Conservation (phyloP, 2,113 vertebrate species). For the Ia io region DNA sequence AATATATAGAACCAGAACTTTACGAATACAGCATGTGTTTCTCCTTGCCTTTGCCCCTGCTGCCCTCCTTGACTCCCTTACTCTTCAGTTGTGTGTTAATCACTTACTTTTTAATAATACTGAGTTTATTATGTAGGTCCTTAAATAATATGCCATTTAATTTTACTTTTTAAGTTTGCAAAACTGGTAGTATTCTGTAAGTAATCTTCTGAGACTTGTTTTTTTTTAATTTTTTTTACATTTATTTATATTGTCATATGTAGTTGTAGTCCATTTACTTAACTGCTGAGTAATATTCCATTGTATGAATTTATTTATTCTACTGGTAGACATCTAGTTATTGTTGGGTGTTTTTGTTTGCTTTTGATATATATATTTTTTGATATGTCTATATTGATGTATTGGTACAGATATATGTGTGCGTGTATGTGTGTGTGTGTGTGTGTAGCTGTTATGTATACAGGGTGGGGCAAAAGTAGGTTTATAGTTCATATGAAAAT, state of each 20-base stretch:
- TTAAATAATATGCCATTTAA: neutral
- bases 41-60: neutral
- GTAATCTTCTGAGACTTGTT: neutral
- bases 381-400: neutral
- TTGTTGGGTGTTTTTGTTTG: neutral
- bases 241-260: neutral
- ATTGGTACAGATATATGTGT: neutral
- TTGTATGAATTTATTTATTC: neutral
- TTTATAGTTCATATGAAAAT: neutral
- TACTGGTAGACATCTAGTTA: neutral
- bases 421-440: neutral
- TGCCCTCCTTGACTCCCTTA: neutral
- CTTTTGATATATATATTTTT: neutral
- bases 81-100: neutral
- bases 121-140: neutral
- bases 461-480: neutral
- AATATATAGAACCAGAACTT: accelerated
- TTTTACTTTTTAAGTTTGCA: neutral
- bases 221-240: neutral
- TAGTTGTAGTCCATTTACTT: conserved; percentile 10
- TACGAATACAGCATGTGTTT: accelerated
- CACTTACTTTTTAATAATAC: neutral
- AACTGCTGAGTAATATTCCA: neutral
- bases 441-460: neutral
- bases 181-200: conserved; percentile 9